Base-by-base conservation (phyloP, 2,888 invertebrate species). In the Aelia acuminata region DNA sequence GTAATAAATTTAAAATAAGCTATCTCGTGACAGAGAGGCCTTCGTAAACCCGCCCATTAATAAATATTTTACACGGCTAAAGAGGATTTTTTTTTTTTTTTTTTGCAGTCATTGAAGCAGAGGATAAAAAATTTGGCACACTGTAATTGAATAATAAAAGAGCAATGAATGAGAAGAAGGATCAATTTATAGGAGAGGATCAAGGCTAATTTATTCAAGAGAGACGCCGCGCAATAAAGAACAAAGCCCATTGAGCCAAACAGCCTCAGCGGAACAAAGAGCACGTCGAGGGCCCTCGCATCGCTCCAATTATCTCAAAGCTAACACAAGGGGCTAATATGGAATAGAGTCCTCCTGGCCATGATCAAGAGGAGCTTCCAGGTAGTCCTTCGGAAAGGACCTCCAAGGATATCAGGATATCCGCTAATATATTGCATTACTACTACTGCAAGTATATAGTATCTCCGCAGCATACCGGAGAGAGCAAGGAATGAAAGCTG, bases 131-230 rank as follows among this genome's bases (percentile, higher is more conserved):
- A 63, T 31, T 35, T 20, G 63, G 31, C 18, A 31, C 18, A 70
- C 63, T 70, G 35, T 70, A 70, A 70, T 70, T 70, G 63, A 70
- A 70, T 70, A 70, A 70, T 70, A 70, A 70, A 70, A 70, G 63
- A 70, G 63, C 31, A 70, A 70, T 70, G 63, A 70, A 70, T 70
- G 57, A 57, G 13, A 57, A 57, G 7, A 57, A n/a, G 35, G 18
- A 70, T 35, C 63, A 35, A 70, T 70, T 70, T 70, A 70, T 35
- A 35, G 63, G 18, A 1, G 13, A 8, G 13, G 63, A 70, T 70
- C 31, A 70, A 70, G 63, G 63, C 63, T 70, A 70, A 70, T 70
- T 70, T 70, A 70, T 70, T 70, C 63, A 70, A 70, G 63, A 70
- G 63, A 35, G 13, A 13, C 18, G 5, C 35, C 35, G 35, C 20